phyloP scores from a whole-genome alignment of 2,888 invertebrate genomes.

The Scaptomyza cyrtandrae region DNA sequence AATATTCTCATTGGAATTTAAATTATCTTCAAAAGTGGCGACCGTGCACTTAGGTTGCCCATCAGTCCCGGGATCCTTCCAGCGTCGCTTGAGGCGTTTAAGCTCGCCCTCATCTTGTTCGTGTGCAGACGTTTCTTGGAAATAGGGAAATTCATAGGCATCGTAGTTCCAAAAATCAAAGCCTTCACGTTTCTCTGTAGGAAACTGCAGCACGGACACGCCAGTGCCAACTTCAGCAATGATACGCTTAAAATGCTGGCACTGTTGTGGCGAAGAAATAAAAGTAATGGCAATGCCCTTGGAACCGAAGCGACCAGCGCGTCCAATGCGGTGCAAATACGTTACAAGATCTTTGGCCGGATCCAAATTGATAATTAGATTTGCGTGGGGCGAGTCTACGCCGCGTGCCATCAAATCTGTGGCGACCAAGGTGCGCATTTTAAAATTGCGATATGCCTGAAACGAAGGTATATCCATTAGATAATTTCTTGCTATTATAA shows the following conservation, averaged over 20 bases:
- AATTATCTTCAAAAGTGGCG: background rate
- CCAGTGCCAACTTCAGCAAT: slow-evolving; percentile 86
- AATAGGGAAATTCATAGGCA: slow-evolving; percentile 62
- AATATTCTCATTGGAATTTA: background rate
- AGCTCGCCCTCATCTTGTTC: slow-evolving; percentile 32
- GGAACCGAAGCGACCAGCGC: slow-evolving; percentile 97
- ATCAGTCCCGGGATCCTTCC: slow-evolving; percentile 4
- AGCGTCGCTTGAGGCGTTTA: slow-evolving; percentile 43
- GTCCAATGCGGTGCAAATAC: slow-evolving; percentile 97
- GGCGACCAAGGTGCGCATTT: slow-evolving; percentile 93
- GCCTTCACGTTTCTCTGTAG: slow-evolving; percentile 60
- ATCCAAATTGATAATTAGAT: slow-evolving; percentile 97
- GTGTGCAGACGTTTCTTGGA: slow-evolving; percentile 18
- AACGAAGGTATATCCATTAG: background rate
- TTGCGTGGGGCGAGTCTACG: slow-evolving; percentile 96
- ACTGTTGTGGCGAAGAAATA: slow-evolving; percentile 88
- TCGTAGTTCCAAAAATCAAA: slow-evolving; percentile 78
- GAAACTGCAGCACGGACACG: slow-evolving; percentile 85
- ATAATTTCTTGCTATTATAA: background rate
- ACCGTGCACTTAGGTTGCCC: background rate
- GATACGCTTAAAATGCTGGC: slow-evolving; percentile 86
- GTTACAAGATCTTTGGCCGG: slow-evolving; percentile 91
- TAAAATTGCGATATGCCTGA: slow-evolving; percentile 90
- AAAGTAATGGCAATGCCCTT: slow-evolving; percentile 92
- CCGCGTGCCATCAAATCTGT: slow-evolving; percentile 97